Conservation (phyloP, 2,888 invertebrate genomes). For the Acanthococcus lagerstroemiae region DNA sequence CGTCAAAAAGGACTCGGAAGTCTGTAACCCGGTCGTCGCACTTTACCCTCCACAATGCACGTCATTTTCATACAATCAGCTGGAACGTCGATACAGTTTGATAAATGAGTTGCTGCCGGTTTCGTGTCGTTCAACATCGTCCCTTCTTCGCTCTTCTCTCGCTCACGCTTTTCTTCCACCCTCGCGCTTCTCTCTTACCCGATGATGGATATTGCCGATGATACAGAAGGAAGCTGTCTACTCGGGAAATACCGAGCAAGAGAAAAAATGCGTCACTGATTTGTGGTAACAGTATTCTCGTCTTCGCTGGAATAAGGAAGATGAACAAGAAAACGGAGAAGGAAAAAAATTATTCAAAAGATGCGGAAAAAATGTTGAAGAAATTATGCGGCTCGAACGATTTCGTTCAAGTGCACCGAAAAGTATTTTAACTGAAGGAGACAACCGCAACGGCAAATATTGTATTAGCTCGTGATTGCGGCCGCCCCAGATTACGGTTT, state of each 20-base stretch:
- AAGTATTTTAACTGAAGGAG: no score
- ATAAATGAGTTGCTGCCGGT: conserved; percentile 17
- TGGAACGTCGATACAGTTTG: neutral
- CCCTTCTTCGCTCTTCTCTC: neutral
- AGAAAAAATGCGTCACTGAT: neutral
- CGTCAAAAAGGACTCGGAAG: no score
- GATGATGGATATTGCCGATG: conserved; percentile 16
- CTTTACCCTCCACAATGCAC: neutral
- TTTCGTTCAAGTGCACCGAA: no score
- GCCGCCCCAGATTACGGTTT: no score
- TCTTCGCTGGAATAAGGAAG: no score
- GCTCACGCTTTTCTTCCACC: neutral
- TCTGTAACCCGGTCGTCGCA: neutral
- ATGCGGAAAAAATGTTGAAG: no score
- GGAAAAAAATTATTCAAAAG: no score
- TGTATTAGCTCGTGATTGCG: no score
- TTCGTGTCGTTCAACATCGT: conserved; percentile 11
- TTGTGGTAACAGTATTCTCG: neutral
- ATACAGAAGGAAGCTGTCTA: neutral
- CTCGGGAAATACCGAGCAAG: neutral
- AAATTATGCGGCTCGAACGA: no score
- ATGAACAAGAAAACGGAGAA: no score
- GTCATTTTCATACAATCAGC: conserved; percentile 15
- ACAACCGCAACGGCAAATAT: no score
- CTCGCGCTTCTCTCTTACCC: neutral